Conservation (phyloP, 1,140 invertebrate genomes). For the Odontomachus brunneus region DNA sequence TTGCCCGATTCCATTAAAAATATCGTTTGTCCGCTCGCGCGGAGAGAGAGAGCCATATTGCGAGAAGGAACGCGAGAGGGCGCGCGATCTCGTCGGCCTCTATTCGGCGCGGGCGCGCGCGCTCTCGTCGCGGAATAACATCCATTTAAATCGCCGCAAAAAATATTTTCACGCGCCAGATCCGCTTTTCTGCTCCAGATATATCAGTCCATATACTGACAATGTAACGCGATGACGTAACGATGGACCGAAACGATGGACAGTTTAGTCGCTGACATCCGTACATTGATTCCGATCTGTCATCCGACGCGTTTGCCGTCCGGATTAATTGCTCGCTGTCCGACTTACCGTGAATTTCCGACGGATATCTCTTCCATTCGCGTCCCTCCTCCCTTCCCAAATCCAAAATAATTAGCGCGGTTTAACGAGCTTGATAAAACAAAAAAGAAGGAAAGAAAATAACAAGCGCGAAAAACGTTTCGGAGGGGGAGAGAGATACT, state of each 20-base stretch:
- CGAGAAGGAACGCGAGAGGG: constrained; percentile 1
- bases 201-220: constrained; percentile 49
- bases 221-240: constrained; percentile 19
- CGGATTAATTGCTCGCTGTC: constrained; percentile 38
- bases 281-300: constrained; percentile 40
- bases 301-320: constrained; percentile 7
- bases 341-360: constrained; percentile 32
- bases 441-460: neutral
- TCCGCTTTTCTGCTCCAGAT: constrained; percentile 48
- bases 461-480: neutral
- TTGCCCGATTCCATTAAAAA: constrained; percentile 18
- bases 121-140: constrained; percentile 5
- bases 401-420: constrained; percentile 17
- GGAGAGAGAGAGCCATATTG: neutral
- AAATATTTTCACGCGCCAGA: constrained; percentile 53
- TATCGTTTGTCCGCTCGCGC: neutral
- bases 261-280: constrained; percentile 44
- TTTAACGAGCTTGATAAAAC: neutral
- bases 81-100: neutral
- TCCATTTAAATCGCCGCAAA: constrained; percentile 39
- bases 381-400: neutral
- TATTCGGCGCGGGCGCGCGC: neutral
- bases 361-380: neutral
- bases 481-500: no score
- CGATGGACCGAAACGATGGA: constrained; percentile 12